A percentile compares a stretch with the other conserved stretches of the same genome.
Conservation (phyloP, 2,113 vertebrate species). For the human (Homo sapiens) region GRCh38 chr5:103792001-103792500, state of each 20-base stretch:
- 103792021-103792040: no score
- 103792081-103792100: no score
- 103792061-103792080: no score
- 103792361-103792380: not conserved
- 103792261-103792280: not conserved
- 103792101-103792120: no score
- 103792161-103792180: not conserved
- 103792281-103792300: not conserved
- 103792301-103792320: not conserved
- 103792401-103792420: not conserved
- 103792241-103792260: not conserved
- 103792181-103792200: not conserved
- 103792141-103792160: not conserved
- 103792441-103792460: not conserved
- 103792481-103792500: not conserved
- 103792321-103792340: not conserved
- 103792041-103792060: no score
- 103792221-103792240: not conserved
- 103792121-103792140: no score
- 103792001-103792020: no score
- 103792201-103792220: not conserved
- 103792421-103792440: not conserved
- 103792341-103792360: not conserved
- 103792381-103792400: not conserved
- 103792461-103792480: not conserved